Evolutionary conservation across 1,140 invertebrate species (phyloP), one percentile per base, ranked within the genome.

Genomic region (Drosophila saltans): DNA sequence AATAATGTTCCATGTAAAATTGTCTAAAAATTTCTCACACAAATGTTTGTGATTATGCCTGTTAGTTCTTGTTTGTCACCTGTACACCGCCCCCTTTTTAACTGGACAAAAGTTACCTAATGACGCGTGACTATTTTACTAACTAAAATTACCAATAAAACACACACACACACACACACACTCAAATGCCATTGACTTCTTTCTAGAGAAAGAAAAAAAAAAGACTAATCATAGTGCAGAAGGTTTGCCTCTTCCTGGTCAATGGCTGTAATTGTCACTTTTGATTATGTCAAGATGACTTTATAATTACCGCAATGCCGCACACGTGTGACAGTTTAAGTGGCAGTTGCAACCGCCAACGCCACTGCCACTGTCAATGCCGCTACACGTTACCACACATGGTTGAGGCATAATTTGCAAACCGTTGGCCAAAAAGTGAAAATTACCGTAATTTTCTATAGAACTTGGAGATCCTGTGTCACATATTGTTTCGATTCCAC

Each of bases 281-380:
- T 85, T 91, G 89, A 91, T 91, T 91, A 91, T 85, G 84, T 89
- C 89, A 91, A 91, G 89, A 91, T 91, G 89, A 91, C 89, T 91
- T 91, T 91, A 91, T 91, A 91, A 91, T 91, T 91, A 82, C 89
- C 76, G 58, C 69, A 72, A 45, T 41, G 60, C 72, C 61, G 43
- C 68, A 86, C 88, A 90, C 85, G 88, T 91, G 88, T 91, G 88
- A 86, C 88, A 79, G 70, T 80, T 91, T 91, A 91, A 91, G 88
- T 91, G 88, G 69, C 80, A 65, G 80, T 88, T 90, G 76, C 73
- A 66, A 85, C 78, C 82, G 61, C 45, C 45, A 7, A 8, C 10
- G 43, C n/a, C 11, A n/a, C 43, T 8, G 21, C 45, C 45, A 48
- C 45, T 5, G 45, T 30, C 4, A 30, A 30, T 30, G 4, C 21